Evolutionary conservation across 2,113 vertebrate genomes (phyloP), one percentile per base, ranked within the genome.

Genomic region (Oreotrochilus melanogaster): DNA sequence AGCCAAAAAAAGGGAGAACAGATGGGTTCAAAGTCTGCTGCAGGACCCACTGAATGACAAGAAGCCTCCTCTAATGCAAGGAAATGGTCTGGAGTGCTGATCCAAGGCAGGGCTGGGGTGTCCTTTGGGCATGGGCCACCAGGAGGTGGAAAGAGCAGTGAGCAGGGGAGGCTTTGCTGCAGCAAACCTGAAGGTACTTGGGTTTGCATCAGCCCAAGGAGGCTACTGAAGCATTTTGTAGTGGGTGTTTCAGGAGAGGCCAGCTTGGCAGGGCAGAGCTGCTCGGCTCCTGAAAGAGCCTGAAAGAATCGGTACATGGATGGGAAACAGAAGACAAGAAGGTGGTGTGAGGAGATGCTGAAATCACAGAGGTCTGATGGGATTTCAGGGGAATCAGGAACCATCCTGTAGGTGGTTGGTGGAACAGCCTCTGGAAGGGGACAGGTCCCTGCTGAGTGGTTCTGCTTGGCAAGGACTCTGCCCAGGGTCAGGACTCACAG

Each of bases 11-110:
- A 18, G 23, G 48, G 65, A 72, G 53, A 91, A 87, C 78, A 76
- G 89, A 93, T 58, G 76, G 58, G 76, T 93, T 89, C 90, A 89
- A 91, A 95, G 86, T 72, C 85, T 89, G 57, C 74, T 82, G 90
- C 58, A 42, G 64, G 57, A 92, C 69, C 89, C 78, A 10, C 15
- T 87, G 89, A 93, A 83, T 81, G 91, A 57, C 76, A 93, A 85
- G 94, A 87, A 92, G 39, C 86, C 75, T 92, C 50, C 47, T 80
- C 91, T 80, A 80, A 83, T n/a, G 67, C 48, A 74, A 78, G 83
- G 42, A 87, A 86, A 91, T 0, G 4, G 66, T 66, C 42, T 31
- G 51, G 65, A 78, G 86, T 53, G 61, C 56, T 87, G 78, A 93
- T 85, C 80, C 76, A 89, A 82, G 89, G 84, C 50, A 85, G 78